Evolutionary conservation across 2,113 vertebrate species (phyloP).

Genomic region (Gymnorhina tibicen): DNA sequence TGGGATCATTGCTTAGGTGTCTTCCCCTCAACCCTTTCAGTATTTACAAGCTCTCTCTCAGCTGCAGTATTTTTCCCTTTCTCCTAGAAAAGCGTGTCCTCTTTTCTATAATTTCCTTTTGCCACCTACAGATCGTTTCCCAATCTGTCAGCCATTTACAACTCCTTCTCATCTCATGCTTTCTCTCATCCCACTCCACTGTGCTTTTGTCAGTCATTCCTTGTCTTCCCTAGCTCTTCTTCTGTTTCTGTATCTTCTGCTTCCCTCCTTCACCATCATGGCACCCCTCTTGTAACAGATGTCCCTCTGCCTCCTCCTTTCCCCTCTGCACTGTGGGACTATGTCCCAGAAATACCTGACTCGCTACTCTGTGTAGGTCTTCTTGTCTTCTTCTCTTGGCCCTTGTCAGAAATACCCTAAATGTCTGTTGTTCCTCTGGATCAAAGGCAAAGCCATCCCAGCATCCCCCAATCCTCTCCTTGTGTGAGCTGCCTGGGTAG

Average conservation of each 20-base stretch:
- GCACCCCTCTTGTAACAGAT: not conserved
- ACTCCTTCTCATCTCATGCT: constrained; percentile 18
- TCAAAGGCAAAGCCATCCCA: not conserved
- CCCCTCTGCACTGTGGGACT: not conserved
- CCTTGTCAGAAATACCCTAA: not conserved
- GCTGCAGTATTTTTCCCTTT: not conserved
- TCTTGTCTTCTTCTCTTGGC: not conserved
- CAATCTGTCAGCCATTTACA: constrained; percentile 43
- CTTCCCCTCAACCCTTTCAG: not conserved
- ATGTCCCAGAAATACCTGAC: not conserved
- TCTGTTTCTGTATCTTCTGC: not conserved
- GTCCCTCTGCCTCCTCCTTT: not conserved
- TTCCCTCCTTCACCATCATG: not conserved
- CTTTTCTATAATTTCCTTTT: constrained; percentile 40
- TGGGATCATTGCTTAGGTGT: not conserved
- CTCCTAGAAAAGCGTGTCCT: not conserved
- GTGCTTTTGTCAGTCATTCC: constrained; percentile 48
- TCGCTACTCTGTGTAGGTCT: not conserved
- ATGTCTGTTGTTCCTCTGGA: not conserved
- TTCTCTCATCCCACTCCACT: constrained; percentile 1
- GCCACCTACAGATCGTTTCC: not conserved
- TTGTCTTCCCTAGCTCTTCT: not conserved
- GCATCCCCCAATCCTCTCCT: not conserved
- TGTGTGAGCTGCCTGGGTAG: not conserved
- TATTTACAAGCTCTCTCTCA: not conserved